phyloP scores from a whole-genome alignment of 2,888 invertebrate species.

The Stictocephala bisonia region DNA sequence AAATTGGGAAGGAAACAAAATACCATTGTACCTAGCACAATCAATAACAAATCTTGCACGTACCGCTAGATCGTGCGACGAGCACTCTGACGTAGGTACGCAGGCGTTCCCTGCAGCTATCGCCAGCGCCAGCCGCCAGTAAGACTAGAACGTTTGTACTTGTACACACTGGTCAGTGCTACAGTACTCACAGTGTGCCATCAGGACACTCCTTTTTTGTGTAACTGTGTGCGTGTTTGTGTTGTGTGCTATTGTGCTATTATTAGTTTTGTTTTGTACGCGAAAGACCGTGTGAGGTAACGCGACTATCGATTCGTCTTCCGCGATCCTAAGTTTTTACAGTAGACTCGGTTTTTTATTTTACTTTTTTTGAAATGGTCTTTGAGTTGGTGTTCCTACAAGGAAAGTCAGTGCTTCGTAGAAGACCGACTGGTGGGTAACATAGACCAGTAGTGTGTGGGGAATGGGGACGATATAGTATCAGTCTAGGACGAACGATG shows the following conservation, averaged over 20 bases:
- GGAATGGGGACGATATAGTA: too few species aligned
- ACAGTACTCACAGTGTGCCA: slow-evolving; percentile 4
- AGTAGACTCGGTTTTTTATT: too few species aligned
- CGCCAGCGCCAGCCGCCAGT: neutral
- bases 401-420: slow-evolving; percentile 22
- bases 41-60: too few species aligned
- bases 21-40: too few species aligned
- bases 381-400: slow-evolving; percentile 15
- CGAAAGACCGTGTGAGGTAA: slow-evolving; percentile 34
- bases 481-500: neutral
- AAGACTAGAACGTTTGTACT: neutral
- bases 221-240: slow-evolving; percentile 17
- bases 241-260: slow-evolving; percentile 27
- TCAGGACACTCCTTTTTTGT: neutral
- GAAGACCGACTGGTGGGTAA: slow-evolving; percentile 33
- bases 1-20: too few species aligned
- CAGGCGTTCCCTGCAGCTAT: slow-evolving; percentile 37
- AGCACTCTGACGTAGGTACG: slow-evolving; percentile 24
- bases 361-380: slow-evolving; percentile 23
- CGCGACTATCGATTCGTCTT: slow-evolving; percentile 13
- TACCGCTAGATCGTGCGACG: neutral
- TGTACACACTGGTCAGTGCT: neutral
- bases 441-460: neutral
- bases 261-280: slow-evolving; percentile 17
- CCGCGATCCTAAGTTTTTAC: slow-evolving; percentile 28